phyloP scores from a whole-genome alignment of 2,888 invertebrate genomes.

The Microctonus hyperodae region DNA sequence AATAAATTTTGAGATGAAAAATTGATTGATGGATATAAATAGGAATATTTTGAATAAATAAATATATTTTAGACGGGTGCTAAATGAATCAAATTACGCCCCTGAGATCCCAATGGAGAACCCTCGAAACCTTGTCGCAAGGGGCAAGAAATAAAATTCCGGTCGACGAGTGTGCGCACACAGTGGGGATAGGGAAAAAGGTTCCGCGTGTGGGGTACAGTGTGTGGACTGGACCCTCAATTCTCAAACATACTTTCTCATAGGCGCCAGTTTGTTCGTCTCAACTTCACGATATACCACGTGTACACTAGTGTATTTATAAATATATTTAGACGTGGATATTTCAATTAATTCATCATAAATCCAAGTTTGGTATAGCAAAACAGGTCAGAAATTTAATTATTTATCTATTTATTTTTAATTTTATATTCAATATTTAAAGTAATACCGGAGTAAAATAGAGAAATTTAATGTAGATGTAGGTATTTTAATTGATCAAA shows the following conservation, averaged over 20 bases:
- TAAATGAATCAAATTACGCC: conserved; percentile 10
- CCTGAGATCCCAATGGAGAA: conserved; percentile 20
- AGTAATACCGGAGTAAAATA: too few species aligned
- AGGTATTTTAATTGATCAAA: too few species aligned
- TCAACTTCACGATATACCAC: conserved; percentile 7
- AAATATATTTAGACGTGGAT: neutral
- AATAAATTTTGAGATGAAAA: too few species aligned
- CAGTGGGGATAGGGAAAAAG: conserved; percentile 24
- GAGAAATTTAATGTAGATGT: too few species aligned
- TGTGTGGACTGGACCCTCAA: conserved; percentile 21
- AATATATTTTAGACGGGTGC: neutral
- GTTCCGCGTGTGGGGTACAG: conserved; percentile 29
- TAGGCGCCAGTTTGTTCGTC: conserved; percentile 14
- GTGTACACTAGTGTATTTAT: conserved; percentile 3
- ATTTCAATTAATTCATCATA: too few species aligned
- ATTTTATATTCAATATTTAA: too few species aligned
- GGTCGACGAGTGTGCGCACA: conserved; percentile 25
- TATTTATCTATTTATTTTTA: too few species aligned
- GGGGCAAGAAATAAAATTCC: conserved; percentile 32
- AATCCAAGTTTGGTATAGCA: too few species aligned
- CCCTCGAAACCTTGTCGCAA: conserved; percentile 29
- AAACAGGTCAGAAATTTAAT: neutral
- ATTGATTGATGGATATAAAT: too few species aligned
- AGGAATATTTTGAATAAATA: too few species aligned
- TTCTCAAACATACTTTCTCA: conserved; percentile 2